Evolutionary conservation across 2,888 invertebrate genomes (phyloP).

Genomic region (Phania funesta): DNA sequence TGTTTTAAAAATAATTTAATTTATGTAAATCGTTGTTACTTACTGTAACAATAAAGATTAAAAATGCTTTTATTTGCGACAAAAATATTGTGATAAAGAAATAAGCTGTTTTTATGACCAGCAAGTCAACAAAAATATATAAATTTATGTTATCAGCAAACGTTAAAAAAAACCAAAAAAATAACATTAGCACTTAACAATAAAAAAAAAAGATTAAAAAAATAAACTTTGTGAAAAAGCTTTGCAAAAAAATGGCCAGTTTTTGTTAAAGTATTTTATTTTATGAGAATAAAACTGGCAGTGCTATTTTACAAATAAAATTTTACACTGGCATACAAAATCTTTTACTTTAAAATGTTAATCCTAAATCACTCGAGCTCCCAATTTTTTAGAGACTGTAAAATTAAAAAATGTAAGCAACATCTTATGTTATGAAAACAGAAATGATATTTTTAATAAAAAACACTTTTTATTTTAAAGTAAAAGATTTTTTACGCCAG

Average conservation of each 20-base stretch:
- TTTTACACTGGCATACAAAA: neutral
- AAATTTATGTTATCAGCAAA: too few relatives aligned
- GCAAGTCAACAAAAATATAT: constrained; percentile 14
- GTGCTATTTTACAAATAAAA: neutral
- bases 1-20: neutral
- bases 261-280: too few relatives aligned
- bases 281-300: too few relatives aligned
- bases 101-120: neutral
- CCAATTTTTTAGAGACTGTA: too few relatives aligned
- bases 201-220: too few relatives aligned
- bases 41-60: neutral
- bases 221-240: too few relatives aligned
- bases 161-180: too few relatives aligned
- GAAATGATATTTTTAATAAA: neutral
- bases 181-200: too few relatives aligned
- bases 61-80: neutral
- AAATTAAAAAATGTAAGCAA: too few relatives aligned
- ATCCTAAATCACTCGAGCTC: too few relatives aligned
- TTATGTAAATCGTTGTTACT: neutral
- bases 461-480: neutral
- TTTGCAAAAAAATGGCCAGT: too few relatives aligned
- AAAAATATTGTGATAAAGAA: constrained; percentile 35
- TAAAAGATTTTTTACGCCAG: neutral
- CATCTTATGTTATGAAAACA: neutral
- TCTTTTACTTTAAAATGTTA: neutral